phyloP scores from a whole-genome alignment of 2,113 vertebrate species.

The Spermophilus dauricus region DNA sequence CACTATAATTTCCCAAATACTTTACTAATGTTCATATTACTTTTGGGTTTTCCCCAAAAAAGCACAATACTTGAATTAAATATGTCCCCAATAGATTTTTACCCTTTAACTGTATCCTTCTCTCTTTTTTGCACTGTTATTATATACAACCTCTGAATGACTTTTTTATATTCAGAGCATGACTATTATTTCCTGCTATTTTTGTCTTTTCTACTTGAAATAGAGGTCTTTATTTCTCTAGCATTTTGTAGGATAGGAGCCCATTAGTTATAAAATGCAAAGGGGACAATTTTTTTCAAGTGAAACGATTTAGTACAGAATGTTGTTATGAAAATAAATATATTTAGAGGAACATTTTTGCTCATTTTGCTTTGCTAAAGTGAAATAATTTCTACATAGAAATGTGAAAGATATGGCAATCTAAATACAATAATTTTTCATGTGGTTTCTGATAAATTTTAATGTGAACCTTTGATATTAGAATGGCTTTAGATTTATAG shows the following conservation, averaged over 20 bases:
- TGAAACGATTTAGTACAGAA: background rate
- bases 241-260: background rate
- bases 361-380: constrained; percentile 25
- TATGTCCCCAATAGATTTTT: constrained; percentile 35
- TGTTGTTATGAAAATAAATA: background rate
- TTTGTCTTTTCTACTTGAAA: constrained; percentile 61
- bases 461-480: constrained; percentile 6
- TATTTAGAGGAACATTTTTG: background rate
- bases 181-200: constrained; percentile 34
- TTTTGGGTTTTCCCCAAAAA: constrained; percentile 48
- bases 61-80: constrained; percentile 61
- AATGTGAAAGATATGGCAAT: background rate
- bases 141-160: constrained; percentile 32
- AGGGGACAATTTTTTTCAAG: constrained; percentile 2
- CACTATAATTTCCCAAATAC: constrained; percentile 41
- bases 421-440: background rate
- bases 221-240: constrained; percentile 49
- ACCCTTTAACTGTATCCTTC: background rate
- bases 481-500: background rate
- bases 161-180: constrained; percentile 48
- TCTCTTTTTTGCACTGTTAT: background rate
- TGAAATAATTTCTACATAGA: constrained; percentile 42
- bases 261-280: constrained; percentile 29
- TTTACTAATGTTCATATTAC: background rate
- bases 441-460: background rate